A percentile compares a stretch with the other conserved stretches of the same genome.
Conservation (phyloP, 2,113 vertebrate genomes). For the Prionailurus viverrinus region DNA sequence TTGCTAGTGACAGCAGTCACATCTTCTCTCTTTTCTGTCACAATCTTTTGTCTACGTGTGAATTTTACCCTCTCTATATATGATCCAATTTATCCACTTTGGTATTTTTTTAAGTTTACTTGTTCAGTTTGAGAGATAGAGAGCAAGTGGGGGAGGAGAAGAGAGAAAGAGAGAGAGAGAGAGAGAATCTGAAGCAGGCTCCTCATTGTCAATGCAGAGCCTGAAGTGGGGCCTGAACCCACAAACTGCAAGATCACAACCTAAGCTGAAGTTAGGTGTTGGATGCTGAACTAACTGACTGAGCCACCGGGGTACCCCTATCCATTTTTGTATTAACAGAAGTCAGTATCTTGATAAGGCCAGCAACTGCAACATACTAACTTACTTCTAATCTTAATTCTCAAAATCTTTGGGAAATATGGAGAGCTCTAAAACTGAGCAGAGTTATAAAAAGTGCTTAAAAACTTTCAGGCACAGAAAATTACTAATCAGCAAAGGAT, state of each 20-base stretch:
- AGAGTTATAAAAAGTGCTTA: not conserved
- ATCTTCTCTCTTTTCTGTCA: not conserved
- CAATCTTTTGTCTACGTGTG: not conserved
- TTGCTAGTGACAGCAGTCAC: no score
- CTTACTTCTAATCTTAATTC: not conserved
- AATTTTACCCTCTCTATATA: not conserved
- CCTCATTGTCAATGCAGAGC: no score
- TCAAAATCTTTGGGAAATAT: not conserved
- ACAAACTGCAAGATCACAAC: no score
- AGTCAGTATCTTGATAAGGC: not conserved
- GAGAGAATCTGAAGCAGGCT: no score
- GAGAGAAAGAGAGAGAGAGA: no score
- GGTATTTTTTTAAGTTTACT: no score
- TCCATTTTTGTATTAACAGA: not conserved
- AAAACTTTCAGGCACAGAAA: not conserved
- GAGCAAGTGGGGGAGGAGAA: no score
- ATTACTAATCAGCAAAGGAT: not conserved
- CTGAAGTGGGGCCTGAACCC: no score
- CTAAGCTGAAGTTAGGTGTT: no score
- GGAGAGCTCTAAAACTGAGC: not conserved
- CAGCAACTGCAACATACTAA: not conserved
- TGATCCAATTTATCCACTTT: not conserved
- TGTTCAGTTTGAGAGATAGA: no score
- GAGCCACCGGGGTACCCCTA: no score
- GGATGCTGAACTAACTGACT: no score